Conservation (phyloP, 2,888 invertebrate genomes). For the Leucophenga maculata region DNA sequence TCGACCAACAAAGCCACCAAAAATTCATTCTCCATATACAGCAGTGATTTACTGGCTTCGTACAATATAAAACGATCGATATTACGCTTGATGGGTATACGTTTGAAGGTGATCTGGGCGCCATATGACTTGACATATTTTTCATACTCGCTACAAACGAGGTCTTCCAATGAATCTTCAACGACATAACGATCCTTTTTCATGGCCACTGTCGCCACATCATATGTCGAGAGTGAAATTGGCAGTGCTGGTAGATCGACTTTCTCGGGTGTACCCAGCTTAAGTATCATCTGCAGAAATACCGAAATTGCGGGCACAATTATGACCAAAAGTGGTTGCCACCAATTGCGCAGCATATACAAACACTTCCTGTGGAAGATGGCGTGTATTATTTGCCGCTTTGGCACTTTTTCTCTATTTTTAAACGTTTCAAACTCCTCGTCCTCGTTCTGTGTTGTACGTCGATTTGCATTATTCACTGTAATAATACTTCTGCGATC, state of each 20-base stretch:
- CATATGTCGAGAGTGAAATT: neutral
- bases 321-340: neutral
- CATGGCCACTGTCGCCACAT: neutral
- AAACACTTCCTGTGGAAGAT: neutral
- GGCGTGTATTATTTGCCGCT: constrained; percentile 1
- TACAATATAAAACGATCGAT: constrained; percentile 9
- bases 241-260: neutral
- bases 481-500: too few relatives aligned
- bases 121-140: neutral
- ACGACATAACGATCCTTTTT: neutral
- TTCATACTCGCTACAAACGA: neutral
- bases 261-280: neutral
- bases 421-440: neutral
- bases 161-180: neutral
- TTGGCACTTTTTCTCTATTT: neutral
- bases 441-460: neutral
- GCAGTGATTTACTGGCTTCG: neutral
- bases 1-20: neutral
- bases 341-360: constrained; percentile 6
- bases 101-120: neutral
- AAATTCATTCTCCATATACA: constrained; percentile 6
- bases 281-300: neutral
- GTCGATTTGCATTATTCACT: neutral
- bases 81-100: neutral
- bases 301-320: constrained; percentile 1